Evolutionary conservation across 2,113 vertebrate genomes (phyloP), one percentile per base, ranked within the genome.

Genomic region (Anhinga anhinga): DNA sequence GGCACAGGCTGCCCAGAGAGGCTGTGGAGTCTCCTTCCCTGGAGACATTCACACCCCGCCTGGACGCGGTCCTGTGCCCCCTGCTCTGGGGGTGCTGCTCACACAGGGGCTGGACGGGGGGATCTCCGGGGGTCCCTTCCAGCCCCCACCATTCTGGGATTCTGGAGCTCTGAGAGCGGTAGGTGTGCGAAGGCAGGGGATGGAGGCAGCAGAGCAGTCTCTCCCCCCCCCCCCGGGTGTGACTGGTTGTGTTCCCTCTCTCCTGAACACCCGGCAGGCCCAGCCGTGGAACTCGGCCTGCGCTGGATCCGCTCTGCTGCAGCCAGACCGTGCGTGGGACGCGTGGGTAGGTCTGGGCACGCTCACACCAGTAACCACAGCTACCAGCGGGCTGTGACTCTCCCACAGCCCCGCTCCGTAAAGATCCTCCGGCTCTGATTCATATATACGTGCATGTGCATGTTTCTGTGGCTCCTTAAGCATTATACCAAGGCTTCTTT

Each of bases 401-500:
- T 38, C 77, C 69, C 74, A 22, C 85, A 78, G 69, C 55, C 53
- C 38, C 12, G 2, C 36, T 73, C 36, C 15, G 0, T 18, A 30
- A 17, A 10, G 30, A 26, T 70, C 38, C 42, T 42, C 15, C 23
- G 47, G 1, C 69, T 47, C 0, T 0, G 20, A 19, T 29, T 52
- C 55, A 3, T 2, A 1, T 0, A 0, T 4, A 0, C 12, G 9
- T 36, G 3, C 6, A 2, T 20, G 30, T 36, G 22, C 10, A 1
- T 0, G 0, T 25, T 23, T 59, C 1, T 40, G 80, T 9, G 25
- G 53, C 13, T 92, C 63, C 59, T 30, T 8, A 25, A 15, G 18
- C 25, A 0, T 65, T 42, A 26, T 2, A 2, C 27, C 38, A 0
- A 1, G 58, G 23, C 18, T 44, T 17, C 50, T 56, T 44, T 34